These are phyloP conservation scores for Bombus superbus DNA, from an alignment of 1,140 invertebrate genomes.

Conservation along the genomic window DNA sequence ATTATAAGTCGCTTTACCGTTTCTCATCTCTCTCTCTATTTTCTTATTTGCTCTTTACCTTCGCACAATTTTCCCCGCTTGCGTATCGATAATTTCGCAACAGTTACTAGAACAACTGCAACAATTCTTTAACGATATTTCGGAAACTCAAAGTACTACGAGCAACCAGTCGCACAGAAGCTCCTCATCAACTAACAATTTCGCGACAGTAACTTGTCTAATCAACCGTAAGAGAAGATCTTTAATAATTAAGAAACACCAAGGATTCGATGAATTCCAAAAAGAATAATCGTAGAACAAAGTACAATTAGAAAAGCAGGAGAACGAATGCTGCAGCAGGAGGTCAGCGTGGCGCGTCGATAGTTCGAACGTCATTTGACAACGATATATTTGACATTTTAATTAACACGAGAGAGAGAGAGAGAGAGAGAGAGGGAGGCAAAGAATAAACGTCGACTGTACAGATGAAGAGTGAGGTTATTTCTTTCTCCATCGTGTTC, in stretches of 20 bases:
- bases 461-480: background rate
- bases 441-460: background rate
- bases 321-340: background rate
- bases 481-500: background rate
- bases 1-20: conserved; percentile 16
- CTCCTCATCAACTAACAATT: too few relatives aligned
- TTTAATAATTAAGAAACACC: background rate
- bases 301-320: background rate
- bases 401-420: background rate
- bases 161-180: too few relatives aligned
- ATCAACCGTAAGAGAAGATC: too few relatives aligned
- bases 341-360: background rate
- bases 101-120: background rate
- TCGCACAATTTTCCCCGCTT: background rate
- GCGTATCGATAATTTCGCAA: background rate
- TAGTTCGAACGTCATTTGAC: background rate
- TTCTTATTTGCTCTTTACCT: too few relatives aligned
- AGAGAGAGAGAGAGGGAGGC: too few relatives aligned
- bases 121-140: background rate
- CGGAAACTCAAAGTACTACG: too few relatives aligned
- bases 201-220: too few relatives aligned
- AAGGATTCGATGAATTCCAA: background rate
- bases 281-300: background rate
- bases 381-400: background rate
- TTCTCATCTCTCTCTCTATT: too few relatives aligned